These are phyloP conservation scores for Bovichtus variegatus DNA, from an alignment of 2,797 vertebrate species.

Conservation along the genomic window DNA sequence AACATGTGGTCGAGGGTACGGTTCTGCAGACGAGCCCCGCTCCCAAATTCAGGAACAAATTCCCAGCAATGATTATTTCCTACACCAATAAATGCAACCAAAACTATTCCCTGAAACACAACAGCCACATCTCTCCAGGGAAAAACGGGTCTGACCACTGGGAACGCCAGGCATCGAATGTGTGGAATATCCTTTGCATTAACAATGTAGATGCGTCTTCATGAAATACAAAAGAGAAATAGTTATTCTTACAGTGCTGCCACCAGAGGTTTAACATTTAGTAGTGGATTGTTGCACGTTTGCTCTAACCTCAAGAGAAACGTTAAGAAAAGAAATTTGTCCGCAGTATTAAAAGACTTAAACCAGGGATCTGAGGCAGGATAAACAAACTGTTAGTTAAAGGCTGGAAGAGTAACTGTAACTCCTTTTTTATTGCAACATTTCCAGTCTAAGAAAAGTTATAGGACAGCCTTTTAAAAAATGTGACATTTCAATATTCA, in stretches of 20 bases:
- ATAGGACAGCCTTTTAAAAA: slow-evolving; percentile 10
- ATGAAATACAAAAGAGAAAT: background rate
- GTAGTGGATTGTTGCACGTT: background rate
- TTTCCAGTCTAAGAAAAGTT: background rate
- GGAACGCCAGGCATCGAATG: slow-evolving; percentile 7
- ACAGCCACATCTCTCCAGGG: background rate
- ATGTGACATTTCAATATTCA: background rate
- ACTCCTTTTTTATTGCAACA: slow-evolving; percentile 1
- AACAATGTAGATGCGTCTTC: background rate
- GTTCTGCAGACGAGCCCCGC: background rate
- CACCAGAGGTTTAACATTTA: background rate
- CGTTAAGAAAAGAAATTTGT: slow-evolving; percentile 9
- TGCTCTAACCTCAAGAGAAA: background rate
- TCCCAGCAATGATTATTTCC: slow-evolving; percentile 38
- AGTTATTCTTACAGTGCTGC: background rate
- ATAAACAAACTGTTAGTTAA: slow-evolving; percentile 24
- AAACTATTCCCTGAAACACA: background rate
- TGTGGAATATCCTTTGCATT: slow-evolving; percentile 17
- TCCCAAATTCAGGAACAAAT: slow-evolving; percentile 27
- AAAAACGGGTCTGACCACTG: slow-evolving; percentile 15
- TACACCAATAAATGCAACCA: slow-evolving; percentile 23
- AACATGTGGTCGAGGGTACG: background rate
- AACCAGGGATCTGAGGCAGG: background rate
- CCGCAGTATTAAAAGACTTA: background rate
- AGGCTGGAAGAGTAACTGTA: background rate